Evolutionary conservation across 2,113 vertebrate species (phyloP).

Genomic region (Suncus etruscus): DNA sequence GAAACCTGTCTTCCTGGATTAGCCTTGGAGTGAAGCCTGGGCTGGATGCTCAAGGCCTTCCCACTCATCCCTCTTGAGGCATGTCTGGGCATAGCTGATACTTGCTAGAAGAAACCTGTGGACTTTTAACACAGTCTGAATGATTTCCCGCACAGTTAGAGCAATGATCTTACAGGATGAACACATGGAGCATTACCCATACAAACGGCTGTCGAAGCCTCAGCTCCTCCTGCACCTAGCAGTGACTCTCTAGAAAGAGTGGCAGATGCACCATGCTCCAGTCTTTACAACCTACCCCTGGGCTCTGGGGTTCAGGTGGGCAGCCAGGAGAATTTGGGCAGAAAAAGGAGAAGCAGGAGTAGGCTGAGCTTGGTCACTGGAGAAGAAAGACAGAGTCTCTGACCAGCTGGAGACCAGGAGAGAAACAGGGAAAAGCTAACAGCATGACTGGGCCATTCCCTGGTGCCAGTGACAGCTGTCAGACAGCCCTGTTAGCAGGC

Average conservation of each 20-base stretch:
- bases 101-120: not conserved
- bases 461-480: not conserved
- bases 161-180: accelerated
- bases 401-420: not conserved
- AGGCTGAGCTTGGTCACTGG: not conserved
- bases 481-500: not conserved
- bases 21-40: not conserved
- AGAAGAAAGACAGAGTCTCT: not conserved
- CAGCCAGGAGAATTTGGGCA: not conserved
- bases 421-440: not conserved
- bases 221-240: not conserved
- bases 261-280: not conserved
- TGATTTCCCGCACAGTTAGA: not conserved
- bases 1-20: not conserved
- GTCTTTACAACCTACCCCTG: not conserved
- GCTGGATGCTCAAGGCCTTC: not conserved
- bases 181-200: too few species aligned
- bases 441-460: not conserved
- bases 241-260: not conserved
- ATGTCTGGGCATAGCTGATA: not conserved
- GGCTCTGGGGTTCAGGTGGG: not conserved
- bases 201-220: not conserved
- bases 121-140: not conserved
- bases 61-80: not conserved
- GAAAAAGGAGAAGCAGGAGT: not conserved